Base-by-base conservation (phyloP, 2,797 vertebrate species). In the Macroramphosus scolopax region DNA sequence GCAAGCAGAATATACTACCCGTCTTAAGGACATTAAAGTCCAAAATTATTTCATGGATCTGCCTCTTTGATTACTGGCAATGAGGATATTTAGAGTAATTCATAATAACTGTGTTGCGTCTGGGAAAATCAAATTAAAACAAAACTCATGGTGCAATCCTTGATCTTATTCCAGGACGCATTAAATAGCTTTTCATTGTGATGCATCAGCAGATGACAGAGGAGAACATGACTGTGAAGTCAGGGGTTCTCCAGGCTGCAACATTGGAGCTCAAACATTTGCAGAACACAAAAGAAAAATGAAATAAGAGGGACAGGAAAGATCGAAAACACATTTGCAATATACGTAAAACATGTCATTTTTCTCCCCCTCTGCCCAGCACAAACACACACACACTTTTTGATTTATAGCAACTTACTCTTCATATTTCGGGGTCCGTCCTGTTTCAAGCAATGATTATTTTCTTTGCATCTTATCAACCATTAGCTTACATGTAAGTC, bases 401-500 rank as follows among this genome's bases (percentile, higher is more conserved):
- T 52, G 52, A 35, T 17, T 29, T 32, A 14, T 7, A 24, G 49
- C 34, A 49, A 54, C 52, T 52, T 34, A 56, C 43, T 35, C 54
- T 54, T 55, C 54, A 65, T 13, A 40, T 67, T 57, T 68, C 20
- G 10, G 30, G 52, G 40, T 71, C 62, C 68, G 35, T 60, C 48
- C 45, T 10, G 15, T 51, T 51, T 70, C 44, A 63, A 68, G 62
- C 68, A 69, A 70, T 51, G 3, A 55, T 64, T 34, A 6, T 60
- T 37, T 76, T 65, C 3, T 22, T 70, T 36, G 15, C 71, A 38
- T 60, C 47, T 68, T 34, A 67, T 68, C 57, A 42, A 67, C 67
- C 63, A 51, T 22, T 51, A 46, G 57, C 50, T 34, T 3, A 36
- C 32, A 40, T 32, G 67, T 60, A 51, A 71, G 43, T 77, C 29